These are phyloP conservation scores for Sarcophaga bullata DNA, from an alignment of 1,140 invertebrate species.

Conservation along the genomic window DNA sequence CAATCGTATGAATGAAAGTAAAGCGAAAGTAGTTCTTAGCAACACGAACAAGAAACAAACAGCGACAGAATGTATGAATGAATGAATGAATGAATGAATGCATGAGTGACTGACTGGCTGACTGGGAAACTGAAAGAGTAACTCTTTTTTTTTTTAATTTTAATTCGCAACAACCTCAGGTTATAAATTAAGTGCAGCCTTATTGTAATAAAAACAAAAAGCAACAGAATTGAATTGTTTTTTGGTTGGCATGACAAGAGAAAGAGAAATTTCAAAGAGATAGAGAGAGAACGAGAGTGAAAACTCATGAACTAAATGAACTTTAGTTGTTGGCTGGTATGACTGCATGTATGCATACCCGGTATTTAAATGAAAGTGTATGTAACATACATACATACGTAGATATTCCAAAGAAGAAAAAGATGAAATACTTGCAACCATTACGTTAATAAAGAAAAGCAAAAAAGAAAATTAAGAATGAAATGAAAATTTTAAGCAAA, in stretches of 20 bases:
- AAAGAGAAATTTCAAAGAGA: not conserved
- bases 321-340: not conserved
- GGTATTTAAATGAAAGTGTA: not conserved
- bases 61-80: no score
- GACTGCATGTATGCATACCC: not conserved
- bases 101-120: not conserved
- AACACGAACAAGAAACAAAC: not conserved
- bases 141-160: not conserved
- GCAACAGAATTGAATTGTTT: no score
- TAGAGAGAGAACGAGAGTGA: not conserved
- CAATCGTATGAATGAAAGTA: not conserved
- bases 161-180: conserved; percentile 20
- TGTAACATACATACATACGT: not conserved
- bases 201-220: not conserved
- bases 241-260: not conserved
- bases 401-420: not conserved
- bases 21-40: conserved; percentile 3
- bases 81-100: no score
- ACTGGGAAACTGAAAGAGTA: not conserved
- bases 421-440: not conserved
- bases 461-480: not conserved
- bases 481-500: not conserved
- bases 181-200: conserved; percentile 14
- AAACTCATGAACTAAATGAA: not conserved
- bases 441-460: conserved; percentile 1